These are phyloP conservation scores for Protonemura montana DNA, from an alignment of 2,888 invertebrate genomes.

Conservation along the genomic window DNA sequence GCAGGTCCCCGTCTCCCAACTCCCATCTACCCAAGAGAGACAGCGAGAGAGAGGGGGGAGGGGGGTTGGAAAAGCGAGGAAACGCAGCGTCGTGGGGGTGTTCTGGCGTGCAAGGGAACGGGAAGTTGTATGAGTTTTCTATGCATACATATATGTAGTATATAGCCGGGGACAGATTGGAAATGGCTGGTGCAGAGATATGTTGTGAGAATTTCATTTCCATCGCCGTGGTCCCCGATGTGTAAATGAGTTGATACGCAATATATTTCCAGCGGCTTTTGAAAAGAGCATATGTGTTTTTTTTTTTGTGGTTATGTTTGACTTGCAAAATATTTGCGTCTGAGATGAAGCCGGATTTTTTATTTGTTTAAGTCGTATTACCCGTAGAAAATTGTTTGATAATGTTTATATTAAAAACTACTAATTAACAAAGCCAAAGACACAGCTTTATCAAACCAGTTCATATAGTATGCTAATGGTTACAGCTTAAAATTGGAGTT, in stretches of 20 bases:
- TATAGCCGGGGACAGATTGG: background rate
- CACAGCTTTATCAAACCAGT: too few relatives aligned
- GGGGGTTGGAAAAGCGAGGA: background rate
- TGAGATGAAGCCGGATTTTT: too few relatives aligned
- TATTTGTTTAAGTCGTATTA: too few relatives aligned
- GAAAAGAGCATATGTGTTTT: background rate
- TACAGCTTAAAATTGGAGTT: too few relatives aligned
- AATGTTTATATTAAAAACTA: too few relatives aligned
- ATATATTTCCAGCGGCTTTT: background rate
- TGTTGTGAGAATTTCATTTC: background rate
- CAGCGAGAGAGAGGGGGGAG: too few relatives aligned
- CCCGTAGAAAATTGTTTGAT: too few relatives aligned
- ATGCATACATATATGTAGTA: background rate
- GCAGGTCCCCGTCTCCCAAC: background rate
- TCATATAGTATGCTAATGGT: too few relatives aligned
- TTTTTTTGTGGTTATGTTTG: too few relatives aligned
- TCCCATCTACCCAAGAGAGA: background rate
- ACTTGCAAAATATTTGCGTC: too few relatives aligned
- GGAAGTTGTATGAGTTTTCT: background rate
- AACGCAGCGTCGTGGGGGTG: background rate
- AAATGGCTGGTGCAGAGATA: background rate
- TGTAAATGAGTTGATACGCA: background rate
- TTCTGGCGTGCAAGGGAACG: background rate
- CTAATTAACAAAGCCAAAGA: too few relatives aligned
- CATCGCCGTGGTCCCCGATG: background rate